Evolutionary conservation across 2,888 invertebrate species (phyloP).

Genomic region (Torymus auratus): DNA sequence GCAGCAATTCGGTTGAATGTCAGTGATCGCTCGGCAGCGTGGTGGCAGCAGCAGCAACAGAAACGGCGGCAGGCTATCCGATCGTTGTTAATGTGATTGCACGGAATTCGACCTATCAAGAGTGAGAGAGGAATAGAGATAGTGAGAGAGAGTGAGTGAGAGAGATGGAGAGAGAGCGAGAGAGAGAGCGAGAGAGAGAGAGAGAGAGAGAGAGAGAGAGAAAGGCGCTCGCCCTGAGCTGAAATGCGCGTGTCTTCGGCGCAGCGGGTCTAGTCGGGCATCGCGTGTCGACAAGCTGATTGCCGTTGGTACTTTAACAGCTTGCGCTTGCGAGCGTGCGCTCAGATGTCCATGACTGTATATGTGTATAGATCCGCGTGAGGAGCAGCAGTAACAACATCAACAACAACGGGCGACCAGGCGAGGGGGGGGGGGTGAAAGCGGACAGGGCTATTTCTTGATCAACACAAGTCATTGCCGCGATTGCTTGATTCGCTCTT

Average conservation of each 20-base stretch:
- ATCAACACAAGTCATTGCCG: conserved; percentile 37
- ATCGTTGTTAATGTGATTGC: conserved; percentile 55
- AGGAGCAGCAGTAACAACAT: background rate
- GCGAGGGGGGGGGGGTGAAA: background rate
- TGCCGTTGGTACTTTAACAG: conserved; percentile 57
- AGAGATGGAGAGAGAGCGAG: background rate
- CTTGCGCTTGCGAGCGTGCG: background rate
- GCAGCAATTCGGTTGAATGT: conserved; percentile 27
- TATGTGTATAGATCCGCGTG: background rate
- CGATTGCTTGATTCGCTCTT: conserved; percentile 53
- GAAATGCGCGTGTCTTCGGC: conserved; percentile 25
- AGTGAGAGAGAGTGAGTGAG: background rate
- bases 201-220: background rate
- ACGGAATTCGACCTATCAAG: conserved; percentile 54
- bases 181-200: background rate
- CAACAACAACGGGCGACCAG: too few species aligned
- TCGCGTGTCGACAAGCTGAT: conserved; percentile 60
- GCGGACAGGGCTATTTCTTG: conserved; percentile 38
- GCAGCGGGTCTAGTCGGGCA: conserved; percentile 14
- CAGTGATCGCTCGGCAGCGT: conserved; percentile 27
- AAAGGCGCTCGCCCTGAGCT: conserved; percentile 16
- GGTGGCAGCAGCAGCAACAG: conserved; percentile 28
- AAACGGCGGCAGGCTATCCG: conserved; percentile 23
- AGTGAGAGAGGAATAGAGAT: background rate
- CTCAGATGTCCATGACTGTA: background rate